A percentile compares a stretch with the other conserved stretches of the same genome.
These are phyloP conservation scores for Temnothorax nylanderi DNA, from an alignment of 1,140 invertebrate species.

Conservation along the genomic window DNA sequence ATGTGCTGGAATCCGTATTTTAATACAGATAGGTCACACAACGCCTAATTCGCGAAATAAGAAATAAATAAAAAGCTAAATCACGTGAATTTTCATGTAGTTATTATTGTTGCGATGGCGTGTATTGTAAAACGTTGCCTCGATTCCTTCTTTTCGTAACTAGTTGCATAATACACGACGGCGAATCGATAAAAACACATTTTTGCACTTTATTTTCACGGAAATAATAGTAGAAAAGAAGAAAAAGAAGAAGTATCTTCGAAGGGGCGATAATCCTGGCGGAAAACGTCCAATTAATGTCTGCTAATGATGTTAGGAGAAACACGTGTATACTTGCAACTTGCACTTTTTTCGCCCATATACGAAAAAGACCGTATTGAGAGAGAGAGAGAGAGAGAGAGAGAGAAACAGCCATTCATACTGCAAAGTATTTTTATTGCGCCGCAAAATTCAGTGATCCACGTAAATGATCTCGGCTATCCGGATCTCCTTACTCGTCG, in stretches of 20 bases:
- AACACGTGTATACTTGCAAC: constrained; percentile 40
- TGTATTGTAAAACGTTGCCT: background rate
- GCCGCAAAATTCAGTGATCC: constrained; percentile 47
- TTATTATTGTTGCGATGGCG: background rate
- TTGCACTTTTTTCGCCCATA: constrained; percentile 17
- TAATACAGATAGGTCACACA: background rate
- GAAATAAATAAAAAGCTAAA: background rate
- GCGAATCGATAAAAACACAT: background rate
- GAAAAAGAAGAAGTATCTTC: background rate
- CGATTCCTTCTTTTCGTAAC: background rate
- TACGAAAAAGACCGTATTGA: constrained; percentile 25
- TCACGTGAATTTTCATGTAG: constrained; percentile 27
- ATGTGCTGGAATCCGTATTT: background rate
- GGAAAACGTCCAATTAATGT: constrained; percentile 62
- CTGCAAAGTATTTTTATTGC: constrained; percentile 67
- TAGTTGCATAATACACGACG: background rate
- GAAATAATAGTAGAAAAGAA: background rate
- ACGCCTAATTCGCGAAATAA: constrained; percentile 1
- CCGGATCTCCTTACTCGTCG: constrained; percentile 67
- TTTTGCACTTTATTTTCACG: background rate
- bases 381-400: background rate
- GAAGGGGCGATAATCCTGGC: constrained; percentile 34
- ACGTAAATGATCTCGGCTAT: constrained; percentile 65
- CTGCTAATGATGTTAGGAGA: constrained; percentile 31
- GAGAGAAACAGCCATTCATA: constrained; percentile 41